Conservation (phyloP, 1,140 invertebrate species). For the Drosophila bocki region DNA sequence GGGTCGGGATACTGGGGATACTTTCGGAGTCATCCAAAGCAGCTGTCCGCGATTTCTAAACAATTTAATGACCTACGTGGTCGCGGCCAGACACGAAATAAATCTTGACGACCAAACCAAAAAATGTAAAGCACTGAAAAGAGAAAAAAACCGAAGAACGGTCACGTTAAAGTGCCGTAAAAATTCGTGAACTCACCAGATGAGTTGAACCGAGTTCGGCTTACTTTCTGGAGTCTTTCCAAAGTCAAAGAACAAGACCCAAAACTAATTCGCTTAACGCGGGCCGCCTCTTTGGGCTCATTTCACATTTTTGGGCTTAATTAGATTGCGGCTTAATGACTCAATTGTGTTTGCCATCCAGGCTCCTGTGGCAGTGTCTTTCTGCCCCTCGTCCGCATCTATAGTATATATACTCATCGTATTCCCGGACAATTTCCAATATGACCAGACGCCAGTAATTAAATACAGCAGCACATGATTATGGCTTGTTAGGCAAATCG, state of each 20-base stretch:
- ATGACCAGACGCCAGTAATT: slow-evolving; percentile 69
- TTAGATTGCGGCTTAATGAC: slow-evolving; percentile 82
- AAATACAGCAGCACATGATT: slow-evolving; percentile 81
- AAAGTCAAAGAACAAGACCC: slow-evolving; percentile 63
- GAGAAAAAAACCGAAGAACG: slow-evolving; percentile 52
- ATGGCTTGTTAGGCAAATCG: slow-evolving; percentile 79
- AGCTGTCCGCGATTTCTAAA: slow-evolving; percentile 75
- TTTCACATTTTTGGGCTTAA: slow-evolving; percentile 79
- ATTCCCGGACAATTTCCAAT: slow-evolving; percentile 64
- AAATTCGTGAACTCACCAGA: slow-evolving; percentile 42
- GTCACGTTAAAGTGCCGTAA: slow-evolving; percentile 78
- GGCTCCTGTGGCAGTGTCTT: slow-evolving; percentile 6
- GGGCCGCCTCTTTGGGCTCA: slow-evolving; percentile 36
- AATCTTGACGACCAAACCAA: slow-evolving; percentile 55
- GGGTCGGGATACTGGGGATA: slow-evolving; percentile 38
- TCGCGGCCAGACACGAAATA: slow-evolving; percentile 75
- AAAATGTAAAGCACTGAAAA: slow-evolving; percentile 58
- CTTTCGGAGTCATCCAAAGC: slow-evolving; percentile 27
- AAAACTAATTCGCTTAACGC: slow-evolving; percentile 61
- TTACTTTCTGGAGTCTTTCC: slow-evolving; percentile 4
- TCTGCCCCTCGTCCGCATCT: neutral
- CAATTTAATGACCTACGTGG: slow-evolving; percentile 82
- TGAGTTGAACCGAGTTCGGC: slow-evolving; percentile 17
- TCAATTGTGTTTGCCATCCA: slow-evolving; percentile 72
- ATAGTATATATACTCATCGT: neutral